A percentile compares a stretch with the other conserved stretches of the same genome.
These are phyloP conservation scores for Stichopus horrens DNA, from an alignment of 53 echinoderm and acorn worm genomes.

Conservation along the genomic window DNA sequence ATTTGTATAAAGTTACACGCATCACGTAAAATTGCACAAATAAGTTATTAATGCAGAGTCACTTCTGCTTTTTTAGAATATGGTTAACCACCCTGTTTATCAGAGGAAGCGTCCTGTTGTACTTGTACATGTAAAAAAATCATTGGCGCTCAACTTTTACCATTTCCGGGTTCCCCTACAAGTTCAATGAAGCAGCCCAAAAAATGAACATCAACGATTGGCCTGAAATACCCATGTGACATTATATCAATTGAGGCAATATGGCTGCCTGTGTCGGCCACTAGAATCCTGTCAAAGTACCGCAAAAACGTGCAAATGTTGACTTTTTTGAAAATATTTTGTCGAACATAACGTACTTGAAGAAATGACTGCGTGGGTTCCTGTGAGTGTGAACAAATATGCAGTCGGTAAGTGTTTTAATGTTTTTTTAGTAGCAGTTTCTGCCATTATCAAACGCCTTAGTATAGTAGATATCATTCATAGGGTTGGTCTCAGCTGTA, in stretches of 20 bases:
- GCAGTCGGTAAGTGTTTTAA: constrained; percentile 67
- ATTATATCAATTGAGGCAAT: constrained; percentile 15
- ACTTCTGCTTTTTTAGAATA: too few relatives aligned
- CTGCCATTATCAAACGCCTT: constrained; percentile 10
- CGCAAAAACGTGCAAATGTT: constrained; percentile 4
- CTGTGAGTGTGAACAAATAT: constrained; percentile 66
- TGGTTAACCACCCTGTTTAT: background rate
- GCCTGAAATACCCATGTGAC: background rate
- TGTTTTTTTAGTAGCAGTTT: background rate
- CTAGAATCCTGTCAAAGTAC: constrained; percentile 10
- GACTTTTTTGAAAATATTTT: background rate
- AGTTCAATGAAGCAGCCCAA: background rate
- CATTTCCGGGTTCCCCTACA: constrained; percentile 1
- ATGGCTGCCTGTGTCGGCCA: constrained; percentile 16
- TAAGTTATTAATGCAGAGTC: too few relatives aligned
- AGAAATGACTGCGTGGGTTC: constrained; percentile 80
- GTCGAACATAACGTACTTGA: background rate
- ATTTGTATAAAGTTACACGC: too few relatives aligned
- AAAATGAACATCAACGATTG: background rate
- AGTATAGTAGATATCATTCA: too few relatives aligned
- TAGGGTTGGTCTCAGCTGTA: background rate
- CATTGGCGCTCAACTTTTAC: too few relatives aligned
- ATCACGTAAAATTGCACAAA: too few relatives aligned
- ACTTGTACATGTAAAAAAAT: background rate
- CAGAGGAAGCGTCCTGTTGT: background rate